Percentiles rank a stretch among this genome's conserved stretches.
phyloP scores from a whole-genome alignment of 2,888 invertebrate species.

The Ceriagrion tenellum region DNA sequence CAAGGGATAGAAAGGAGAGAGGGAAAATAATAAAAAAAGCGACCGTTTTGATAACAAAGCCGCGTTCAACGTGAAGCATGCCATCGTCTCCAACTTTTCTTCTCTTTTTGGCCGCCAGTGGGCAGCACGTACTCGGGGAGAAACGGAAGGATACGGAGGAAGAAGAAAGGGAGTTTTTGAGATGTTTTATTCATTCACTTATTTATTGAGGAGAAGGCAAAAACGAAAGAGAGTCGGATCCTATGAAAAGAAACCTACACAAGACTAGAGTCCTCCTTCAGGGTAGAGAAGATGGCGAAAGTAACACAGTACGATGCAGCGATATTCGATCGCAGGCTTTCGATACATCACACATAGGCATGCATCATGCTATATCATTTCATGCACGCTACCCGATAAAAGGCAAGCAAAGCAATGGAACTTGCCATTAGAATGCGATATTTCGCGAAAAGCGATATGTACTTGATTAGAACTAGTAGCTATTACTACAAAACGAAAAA shows the following conservation, averaged over 20 bases:
- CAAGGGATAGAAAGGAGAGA: background rate
- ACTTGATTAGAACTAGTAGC: too few relatives aligned
- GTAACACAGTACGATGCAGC: too few relatives aligned
- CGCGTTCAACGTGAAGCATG: background rate
- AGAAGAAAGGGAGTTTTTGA: background rate
- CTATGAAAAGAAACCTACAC: background rate
- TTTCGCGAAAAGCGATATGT: too few relatives aligned
- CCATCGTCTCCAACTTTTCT: background rate
- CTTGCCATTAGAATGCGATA: too few relatives aligned
- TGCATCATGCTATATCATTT: too few relatives aligned
- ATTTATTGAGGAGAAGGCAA: background rate
- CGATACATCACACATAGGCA: too few relatives aligned
- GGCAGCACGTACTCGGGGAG: background rate
- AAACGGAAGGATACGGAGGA: background rate
- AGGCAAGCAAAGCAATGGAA: too few relatives aligned
- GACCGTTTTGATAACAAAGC: conserved; percentile 1
- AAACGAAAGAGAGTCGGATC: background rate
- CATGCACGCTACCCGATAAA: too few relatives aligned
- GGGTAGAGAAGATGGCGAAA: too few relatives aligned
- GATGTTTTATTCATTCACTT: conserved; percentile 30
- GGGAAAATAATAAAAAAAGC: background rate
- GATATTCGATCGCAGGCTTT: too few relatives aligned
- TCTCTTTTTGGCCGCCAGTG: background rate
- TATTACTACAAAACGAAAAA: too few relatives aligned
- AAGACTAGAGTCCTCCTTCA: too few relatives aligned